These are phyloP conservation scores for Escarpia spicata DNA, from an alignment of 2,888 invertebrate species.

Conservation along the genomic window DNA sequence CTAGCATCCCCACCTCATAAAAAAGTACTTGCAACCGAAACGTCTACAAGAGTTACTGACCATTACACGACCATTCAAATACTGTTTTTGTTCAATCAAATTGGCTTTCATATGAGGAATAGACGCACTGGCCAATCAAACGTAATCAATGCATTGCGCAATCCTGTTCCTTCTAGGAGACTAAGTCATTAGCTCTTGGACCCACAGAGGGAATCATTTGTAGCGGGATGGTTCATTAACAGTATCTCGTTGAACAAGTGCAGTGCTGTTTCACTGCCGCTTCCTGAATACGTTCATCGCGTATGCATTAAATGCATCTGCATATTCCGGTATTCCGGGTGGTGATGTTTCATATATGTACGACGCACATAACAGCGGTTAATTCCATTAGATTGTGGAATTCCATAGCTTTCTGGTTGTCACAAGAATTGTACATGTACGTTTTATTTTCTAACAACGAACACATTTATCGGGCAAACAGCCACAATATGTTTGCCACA, in stretches of 20 bases:
- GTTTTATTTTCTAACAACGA: too few species aligned
- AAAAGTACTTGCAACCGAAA: too few species aligned
- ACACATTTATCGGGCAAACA: too few species aligned
- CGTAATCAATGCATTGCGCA: background rate
- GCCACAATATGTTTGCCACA: too few species aligned
- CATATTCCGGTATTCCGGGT: background rate
- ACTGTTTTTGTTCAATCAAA: background rate
- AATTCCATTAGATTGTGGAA: background rate
- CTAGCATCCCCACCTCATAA: too few species aligned
- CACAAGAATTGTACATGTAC: too few species aligned
- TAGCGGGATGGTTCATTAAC: background rate
- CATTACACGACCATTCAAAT: background rate
- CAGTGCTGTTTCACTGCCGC: background rate
- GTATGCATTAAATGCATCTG: background rate
- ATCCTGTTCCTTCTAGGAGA: background rate
- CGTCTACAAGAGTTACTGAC: background rate
- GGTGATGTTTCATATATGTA: background rate
- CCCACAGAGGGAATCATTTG: background rate
- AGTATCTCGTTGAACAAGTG: background rate
- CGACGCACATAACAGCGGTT: background rate
- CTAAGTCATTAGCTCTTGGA: background rate
- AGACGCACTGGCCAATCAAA: background rate
- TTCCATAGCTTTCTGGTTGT: background rate
- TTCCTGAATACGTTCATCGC: background rate
- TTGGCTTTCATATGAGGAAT: background rate